Evolutionary conservation across 2,888 invertebrate genomes (phyloP), one percentile per base, ranked within the genome.

Genomic region (Flabesymbios commensalis): DNA sequence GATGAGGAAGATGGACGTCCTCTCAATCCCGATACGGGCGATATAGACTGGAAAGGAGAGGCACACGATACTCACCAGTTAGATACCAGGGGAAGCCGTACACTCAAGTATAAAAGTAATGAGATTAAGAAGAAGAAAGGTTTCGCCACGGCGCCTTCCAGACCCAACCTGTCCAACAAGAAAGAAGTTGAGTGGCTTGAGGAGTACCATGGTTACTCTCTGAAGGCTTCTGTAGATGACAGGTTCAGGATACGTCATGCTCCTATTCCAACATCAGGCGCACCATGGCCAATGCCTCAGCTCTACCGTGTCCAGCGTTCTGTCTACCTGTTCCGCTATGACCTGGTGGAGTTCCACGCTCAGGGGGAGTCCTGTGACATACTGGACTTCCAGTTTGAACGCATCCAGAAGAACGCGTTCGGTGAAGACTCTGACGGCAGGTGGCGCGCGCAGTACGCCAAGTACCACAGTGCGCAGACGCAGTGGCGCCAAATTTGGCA

Each of bases 371-470:
- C 79, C 3, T 89, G 89, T 72, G 84, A 85, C 53, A 82, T 87
- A 41, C 72, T 89, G 10, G 80, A 84, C 29, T 80, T 84, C 29
- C 88, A 88, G 0, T 74, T 87, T 24, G 72, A 74, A 36, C 82
- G 89, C 2, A 88, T 88, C 69, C 78, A 78, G 56, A 72, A 77
- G 7, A 80, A 85, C n/a, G 85, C 87, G 43, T 80, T 81, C 64
- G 70, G 72, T 0, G 59, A 66, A 7, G 42, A 49, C 19, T 43
- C 31, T n/a, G n/a, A n/a, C n/a, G n/a, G n/a, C n/a, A n/a, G n/a
- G n/a, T n/a, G n/a, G n/a, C n/a, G n/a, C n/a, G 52, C 45, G 45
- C 28, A 31, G 51, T 29, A 49, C 29, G 31, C 7, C 51, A 26
- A 26, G 26, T 41, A 22, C 39, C 17, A 36, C 17, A 10, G 7